phyloP scores from a whole-genome alignment of 2,797 vertebrate species.

The Enteromius trimaculatus region DNA sequence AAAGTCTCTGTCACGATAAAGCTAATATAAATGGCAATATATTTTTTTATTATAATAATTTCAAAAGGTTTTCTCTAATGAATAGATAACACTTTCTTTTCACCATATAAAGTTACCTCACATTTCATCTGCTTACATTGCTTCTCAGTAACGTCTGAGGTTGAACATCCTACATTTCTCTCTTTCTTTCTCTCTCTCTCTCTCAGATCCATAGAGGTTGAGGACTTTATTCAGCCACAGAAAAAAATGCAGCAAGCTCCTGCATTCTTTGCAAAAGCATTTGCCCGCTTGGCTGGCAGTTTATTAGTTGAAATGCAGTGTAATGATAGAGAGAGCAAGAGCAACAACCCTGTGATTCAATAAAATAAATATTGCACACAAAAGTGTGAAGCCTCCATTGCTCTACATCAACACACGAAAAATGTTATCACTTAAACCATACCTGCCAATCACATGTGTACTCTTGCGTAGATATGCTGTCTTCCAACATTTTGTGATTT shows the following conservation, averaged over 20 bases:
- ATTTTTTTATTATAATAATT: background rate
- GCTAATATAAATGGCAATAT: background rate
- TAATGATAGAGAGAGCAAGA: constrained; percentile 52
- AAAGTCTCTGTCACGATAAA: background rate
- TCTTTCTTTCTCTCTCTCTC: constrained; percentile 53
- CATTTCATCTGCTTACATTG: background rate
- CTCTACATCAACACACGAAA: constrained; percentile 31
- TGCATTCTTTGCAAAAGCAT: constrained; percentile 53
- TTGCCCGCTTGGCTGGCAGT: constrained; percentile 48
- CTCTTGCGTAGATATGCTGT: background rate
- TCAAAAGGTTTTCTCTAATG: background rate
- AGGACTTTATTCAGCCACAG: constrained; percentile 54
- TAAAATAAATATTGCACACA: constrained; percentile 24
- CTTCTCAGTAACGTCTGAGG: background rate
- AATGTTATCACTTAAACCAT: background rate
- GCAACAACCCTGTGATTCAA: constrained; percentile 46
- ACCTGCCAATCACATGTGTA: background rate
- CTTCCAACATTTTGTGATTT: background rate
- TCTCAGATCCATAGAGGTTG: constrained; percentile 39
- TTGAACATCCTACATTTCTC: constrained; percentile 17
- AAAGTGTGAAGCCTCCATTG: constrained; percentile 28
- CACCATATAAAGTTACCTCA: background rate
- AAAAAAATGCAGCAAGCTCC: constrained; percentile 59
- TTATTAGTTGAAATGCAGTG: constrained; percentile 61
- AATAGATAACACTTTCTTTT: background rate